phyloP scores from a whole-genome alignment of 2,888 invertebrate genomes.

The Chouioia cunea region DNA sequence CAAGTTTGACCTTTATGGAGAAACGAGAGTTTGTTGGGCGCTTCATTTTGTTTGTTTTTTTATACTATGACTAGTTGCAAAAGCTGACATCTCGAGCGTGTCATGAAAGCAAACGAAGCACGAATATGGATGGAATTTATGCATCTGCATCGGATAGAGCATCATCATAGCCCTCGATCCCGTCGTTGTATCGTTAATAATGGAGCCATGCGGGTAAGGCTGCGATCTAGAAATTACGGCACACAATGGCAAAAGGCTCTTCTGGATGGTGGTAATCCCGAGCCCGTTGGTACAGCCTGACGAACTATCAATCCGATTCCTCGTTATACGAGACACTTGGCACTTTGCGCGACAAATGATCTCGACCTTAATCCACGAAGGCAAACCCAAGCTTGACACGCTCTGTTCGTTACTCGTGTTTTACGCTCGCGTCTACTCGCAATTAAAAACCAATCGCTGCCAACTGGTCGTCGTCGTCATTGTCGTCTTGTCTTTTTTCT shows the following conservation, averaged over 20 bases:
- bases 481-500: too few species aligned
- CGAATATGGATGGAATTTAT: too few species aligned
- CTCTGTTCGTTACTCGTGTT: neutral
- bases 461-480: too few species aligned
- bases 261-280: conserved; percentile 1
- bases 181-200: too few species aligned
- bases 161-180: too few species aligned
- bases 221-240: neutral
- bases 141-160: too few species aligned
- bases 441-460: neutral
- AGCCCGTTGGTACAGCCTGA: conserved; percentile 7
- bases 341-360: neutral
- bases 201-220: neutral
- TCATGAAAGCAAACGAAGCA: neutral
- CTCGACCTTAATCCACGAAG: too few species aligned
- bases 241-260: conserved; percentile 7
- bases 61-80: too few species aligned
- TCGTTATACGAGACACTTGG: neutral
- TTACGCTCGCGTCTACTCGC: neutral
- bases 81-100: neutral
- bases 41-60: too few species aligned
- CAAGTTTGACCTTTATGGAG: too few species aligned
- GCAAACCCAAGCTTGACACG: neutral
- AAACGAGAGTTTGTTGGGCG: too few species aligned
- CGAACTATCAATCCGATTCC: conserved; percentile 34